These are phyloP conservation scores for Radopholus similis DNA, from an alignment of 1,140 invertebrate genomes.

Conservation along the genomic window DNA sequence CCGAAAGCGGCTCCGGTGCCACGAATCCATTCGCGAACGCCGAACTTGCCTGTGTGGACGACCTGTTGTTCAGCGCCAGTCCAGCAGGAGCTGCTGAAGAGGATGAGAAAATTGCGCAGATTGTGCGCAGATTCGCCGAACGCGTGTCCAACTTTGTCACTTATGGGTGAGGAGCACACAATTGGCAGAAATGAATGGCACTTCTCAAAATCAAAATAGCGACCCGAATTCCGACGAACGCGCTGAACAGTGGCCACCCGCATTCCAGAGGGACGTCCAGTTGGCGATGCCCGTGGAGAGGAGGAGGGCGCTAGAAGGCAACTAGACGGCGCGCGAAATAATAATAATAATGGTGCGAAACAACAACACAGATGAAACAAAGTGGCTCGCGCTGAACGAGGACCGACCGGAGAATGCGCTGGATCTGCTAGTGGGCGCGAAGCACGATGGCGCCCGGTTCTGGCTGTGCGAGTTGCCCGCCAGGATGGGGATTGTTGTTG, in stretches of 20 bases:
- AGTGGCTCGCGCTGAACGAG: background rate
- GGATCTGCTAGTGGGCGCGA: background rate
- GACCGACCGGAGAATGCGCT: background rate
- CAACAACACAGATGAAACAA: background rate
- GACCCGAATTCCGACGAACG: slow-evolving; percentile 3
- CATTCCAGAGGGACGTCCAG: background rate
- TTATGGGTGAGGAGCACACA: background rate
- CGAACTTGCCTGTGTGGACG: background rate
- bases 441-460: background rate
- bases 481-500: background rate
- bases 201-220: background rate
- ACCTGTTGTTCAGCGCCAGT: slow-evolving; percentile 1
- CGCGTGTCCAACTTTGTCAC: background rate
- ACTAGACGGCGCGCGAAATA: background rate
- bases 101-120: background rate
- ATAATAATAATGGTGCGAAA: background rate
- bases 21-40: slow-evolving; percentile 1
- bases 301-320: too few relatives aligned
- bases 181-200: background rate
- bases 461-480: background rate
- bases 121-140: background rate
- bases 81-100: background rate
- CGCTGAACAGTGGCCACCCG: background rate
- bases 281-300: too few relatives aligned
- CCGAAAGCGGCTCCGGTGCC: background rate